Evolutionary conservation across 2,797 vertebrate species (phyloP).

Genomic region (Sebastolobus altivelis): DNA sequence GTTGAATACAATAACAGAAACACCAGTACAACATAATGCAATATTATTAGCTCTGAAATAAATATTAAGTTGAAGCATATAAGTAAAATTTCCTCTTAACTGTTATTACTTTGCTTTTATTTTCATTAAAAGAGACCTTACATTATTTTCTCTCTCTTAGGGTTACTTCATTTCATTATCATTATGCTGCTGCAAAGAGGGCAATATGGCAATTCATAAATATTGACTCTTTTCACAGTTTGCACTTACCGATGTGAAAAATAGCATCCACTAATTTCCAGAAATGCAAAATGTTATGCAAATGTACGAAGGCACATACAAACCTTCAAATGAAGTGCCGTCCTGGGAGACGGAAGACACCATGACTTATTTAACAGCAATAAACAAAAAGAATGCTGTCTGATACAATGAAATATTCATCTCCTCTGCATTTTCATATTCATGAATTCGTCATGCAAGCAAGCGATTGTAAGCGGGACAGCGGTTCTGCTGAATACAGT

Average conservation of each 20-base stretch:
- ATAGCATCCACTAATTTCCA: conserved; percentile 24
- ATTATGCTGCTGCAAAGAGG: background rate
- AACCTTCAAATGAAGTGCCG: conserved; percentile 30
- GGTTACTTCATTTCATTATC: background rate
- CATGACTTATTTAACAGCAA: conserved; percentile 71
- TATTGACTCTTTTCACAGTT: conserved; percentile 26
- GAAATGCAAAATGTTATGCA: conserved; percentile 42
- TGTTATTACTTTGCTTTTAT: background rate
- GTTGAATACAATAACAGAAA: background rate
- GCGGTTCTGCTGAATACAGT: conserved; percentile 41
- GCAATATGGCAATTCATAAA: conserved; percentile 12
- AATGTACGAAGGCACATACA: conserved; percentile 5
- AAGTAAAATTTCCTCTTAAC: background rate
- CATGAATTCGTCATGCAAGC: conserved; percentile 61
- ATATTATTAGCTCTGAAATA: background rate
- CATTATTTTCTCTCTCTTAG: conserved; percentile 7
- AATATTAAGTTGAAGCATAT: background rate
- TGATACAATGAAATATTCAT: conserved; percentile 71
- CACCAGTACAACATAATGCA: background rate
- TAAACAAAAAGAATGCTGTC: conserved; percentile 61
- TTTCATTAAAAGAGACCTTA: background rate
- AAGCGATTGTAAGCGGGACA: conserved; percentile 34
- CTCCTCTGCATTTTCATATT: conserved; percentile 65
- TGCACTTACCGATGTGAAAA: conserved; percentile 35
- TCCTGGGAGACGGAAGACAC: conserved; percentile 39